These are phyloP conservation scores for Alsophila aescularia DNA, from an alignment of 2,888 invertebrate genomes.

Conservation along the genomic window DNA sequence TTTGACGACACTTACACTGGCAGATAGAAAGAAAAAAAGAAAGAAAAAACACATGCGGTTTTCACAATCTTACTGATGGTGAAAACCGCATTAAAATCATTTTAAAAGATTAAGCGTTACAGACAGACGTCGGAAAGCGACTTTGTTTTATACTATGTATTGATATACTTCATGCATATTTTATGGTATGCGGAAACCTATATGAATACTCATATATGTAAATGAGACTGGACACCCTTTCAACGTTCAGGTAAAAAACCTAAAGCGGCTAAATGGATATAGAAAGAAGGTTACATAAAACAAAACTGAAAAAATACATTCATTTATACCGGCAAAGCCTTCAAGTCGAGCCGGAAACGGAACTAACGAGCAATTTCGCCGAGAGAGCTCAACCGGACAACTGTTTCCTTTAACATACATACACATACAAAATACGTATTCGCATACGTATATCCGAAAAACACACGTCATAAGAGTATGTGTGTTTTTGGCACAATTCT, in stretches of 20 bases:
- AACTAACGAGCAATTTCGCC: conserved; percentile 65
- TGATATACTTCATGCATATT: too few species aligned
- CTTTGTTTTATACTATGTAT: too few species aligned
- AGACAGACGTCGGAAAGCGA: too few species aligned
- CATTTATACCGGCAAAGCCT: conserved; percentile 38
- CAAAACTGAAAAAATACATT: conserved; percentile 27
- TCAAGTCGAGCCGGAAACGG: conserved; percentile 52
- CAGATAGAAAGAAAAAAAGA: too few species aligned
- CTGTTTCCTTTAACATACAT: conserved; percentile 30
- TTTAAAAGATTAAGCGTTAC: too few species aligned
- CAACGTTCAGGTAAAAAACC: neutral
- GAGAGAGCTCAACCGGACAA: conserved; percentile 47
- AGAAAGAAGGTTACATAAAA: conserved; percentile 10
- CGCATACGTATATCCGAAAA: neutral
- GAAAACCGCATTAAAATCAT: too few species aligned
- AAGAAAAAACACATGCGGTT: too few species aligned
- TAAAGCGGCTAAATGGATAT: conserved; percentile 1
- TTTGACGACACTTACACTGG: too few species aligned
- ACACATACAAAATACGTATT: conserved; percentile 4
- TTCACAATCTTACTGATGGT: too few species aligned
- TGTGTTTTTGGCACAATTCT: neutral
- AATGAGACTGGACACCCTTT: neutral
- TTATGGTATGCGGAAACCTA: too few species aligned
- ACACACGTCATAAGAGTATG: neutral
- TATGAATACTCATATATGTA: too few species aligned